Percentiles rank a stretch among this genome's conserved stretches.
Evolutionary conservation across 2,888 invertebrate species (phyloP).

Genomic region (Harpalus rubripes): DNA sequence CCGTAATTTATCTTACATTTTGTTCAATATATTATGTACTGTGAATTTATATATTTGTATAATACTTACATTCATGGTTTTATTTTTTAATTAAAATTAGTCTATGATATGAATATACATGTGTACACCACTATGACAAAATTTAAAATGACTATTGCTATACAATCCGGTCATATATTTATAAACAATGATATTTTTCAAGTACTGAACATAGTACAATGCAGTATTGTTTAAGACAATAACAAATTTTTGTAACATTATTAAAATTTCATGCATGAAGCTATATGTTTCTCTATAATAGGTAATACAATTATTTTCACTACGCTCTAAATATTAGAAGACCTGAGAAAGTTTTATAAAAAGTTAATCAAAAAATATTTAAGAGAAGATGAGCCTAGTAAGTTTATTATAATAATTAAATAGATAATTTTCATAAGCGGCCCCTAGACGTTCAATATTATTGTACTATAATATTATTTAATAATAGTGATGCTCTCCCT

Average conservation of each 20-base stretch:
- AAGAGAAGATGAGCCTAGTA: background rate
- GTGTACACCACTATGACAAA: constrained; percentile 11
- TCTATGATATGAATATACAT: background rate
- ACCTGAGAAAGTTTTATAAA: constrained; percentile 27
- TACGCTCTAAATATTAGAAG: constrained; percentile 46
- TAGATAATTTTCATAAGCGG: no score
- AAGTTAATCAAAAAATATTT: background rate
- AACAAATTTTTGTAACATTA: constrained; percentile 41
- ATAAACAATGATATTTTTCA: constrained; percentile 51
- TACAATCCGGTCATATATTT: constrained; percentile 36
- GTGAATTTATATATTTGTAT: no score
- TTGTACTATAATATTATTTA: no score
- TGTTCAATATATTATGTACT: no score
- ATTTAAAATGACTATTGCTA: constrained; percentile 24
- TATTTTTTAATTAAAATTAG: background rate
- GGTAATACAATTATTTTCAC: constrained; percentile 59
- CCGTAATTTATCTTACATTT: no score
- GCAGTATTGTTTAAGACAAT: constrained; percentile 58
- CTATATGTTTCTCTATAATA: constrained; percentile 29
- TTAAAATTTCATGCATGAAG: constrained; percentile 51
- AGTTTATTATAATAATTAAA: no score
- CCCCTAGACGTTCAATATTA: no score
- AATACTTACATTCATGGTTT: background rate
- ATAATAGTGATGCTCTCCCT: no score
- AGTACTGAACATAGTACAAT: constrained; percentile 35